Base-by-base conservation (phyloP, 2,888 invertebrate genomes). In the Andrena hattorfiana region DNA sequence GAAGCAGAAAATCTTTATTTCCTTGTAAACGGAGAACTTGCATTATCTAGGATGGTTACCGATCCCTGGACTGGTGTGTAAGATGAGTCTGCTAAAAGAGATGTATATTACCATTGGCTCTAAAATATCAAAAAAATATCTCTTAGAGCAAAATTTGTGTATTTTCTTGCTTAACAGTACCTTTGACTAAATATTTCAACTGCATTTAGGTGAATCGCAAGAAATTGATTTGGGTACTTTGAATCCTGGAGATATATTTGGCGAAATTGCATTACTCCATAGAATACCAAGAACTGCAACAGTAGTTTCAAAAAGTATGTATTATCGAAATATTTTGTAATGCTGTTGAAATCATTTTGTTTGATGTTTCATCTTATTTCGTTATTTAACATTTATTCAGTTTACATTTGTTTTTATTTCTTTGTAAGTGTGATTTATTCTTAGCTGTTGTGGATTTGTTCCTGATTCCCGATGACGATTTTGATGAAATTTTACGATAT, bases 261-360 rank as follows among this genome's bases (percentile, higher is more conserved):
- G 97, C 0, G 96, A 97, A 93, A 95, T 96, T 16, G 96, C 96
- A 0, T 92, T 97, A 54, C 91, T 97, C 70, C 96, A 96, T 86
- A 95, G 95, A 30, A 95, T 96, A 62, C 95, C 95, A 5, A 94
- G 96, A 90, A 95, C 95, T 7, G 96, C 96, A 23, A 96, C 96
- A 0, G 95, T 95, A 74, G 95, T 95, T 8, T 96, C 96, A 35
- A 90, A 90, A 90, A 92, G 93, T 93, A 85, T 30, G 63, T 23
- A 63, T 28, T 13, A n/a, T 13, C 20, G 1, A 42, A 28, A 26
- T n/a, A 16, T 28, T 16, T 16, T 59, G 5, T 13, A 28, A 28
- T 2, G 16, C 3, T n/a, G 5, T 10, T 16, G 28, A 16, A 59
- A 26, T 59, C 5, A 32, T 13, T 54, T 35, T n/a, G 23, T 48